phyloP scores from a whole-genome alignment of 2,797 vertebrate genomes.

The Pangasius larnaudii region DNA sequence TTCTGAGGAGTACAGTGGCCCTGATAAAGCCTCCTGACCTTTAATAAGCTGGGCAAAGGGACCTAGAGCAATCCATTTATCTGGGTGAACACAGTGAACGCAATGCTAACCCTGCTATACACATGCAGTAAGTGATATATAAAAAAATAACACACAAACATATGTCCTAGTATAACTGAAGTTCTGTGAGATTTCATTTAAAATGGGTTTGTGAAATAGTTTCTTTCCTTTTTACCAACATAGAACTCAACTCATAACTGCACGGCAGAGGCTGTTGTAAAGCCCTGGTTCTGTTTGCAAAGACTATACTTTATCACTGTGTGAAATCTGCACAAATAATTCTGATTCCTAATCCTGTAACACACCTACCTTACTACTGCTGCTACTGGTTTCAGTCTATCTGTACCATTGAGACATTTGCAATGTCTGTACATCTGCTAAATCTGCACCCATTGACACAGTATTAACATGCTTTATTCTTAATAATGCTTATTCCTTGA shows the following conservation, averaged over 20 bases:
- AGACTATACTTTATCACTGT: background rate
- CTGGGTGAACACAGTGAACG: background rate
- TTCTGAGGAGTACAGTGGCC: background rate
- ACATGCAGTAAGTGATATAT: conserved; percentile 13
- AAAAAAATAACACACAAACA: too few species aligned
- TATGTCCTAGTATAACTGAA: too few species aligned
- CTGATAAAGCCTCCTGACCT: conserved; percentile 3
- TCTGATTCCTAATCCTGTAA: background rate
- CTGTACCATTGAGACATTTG: background rate
- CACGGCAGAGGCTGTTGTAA: background rate
- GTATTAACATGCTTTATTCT: background rate
- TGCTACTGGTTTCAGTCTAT: background rate
- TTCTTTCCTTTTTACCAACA: background rate
- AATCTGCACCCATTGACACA: background rate
- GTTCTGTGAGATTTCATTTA: background rate
- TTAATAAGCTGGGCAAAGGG: conserved; percentile 16
- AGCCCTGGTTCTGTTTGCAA: background rate
- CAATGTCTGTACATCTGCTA: background rate
- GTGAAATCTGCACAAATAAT: background rate
- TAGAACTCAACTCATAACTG: background rate
- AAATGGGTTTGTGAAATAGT: background rate
- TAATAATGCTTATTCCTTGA: background rate
- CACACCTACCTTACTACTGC: background rate
- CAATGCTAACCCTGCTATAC: background rate
- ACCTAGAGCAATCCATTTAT: conserved; percentile 14